Evolutionary conservation across 1,140 invertebrate species (phyloP).

Genomic region (Plutomurus gul): DNA sequence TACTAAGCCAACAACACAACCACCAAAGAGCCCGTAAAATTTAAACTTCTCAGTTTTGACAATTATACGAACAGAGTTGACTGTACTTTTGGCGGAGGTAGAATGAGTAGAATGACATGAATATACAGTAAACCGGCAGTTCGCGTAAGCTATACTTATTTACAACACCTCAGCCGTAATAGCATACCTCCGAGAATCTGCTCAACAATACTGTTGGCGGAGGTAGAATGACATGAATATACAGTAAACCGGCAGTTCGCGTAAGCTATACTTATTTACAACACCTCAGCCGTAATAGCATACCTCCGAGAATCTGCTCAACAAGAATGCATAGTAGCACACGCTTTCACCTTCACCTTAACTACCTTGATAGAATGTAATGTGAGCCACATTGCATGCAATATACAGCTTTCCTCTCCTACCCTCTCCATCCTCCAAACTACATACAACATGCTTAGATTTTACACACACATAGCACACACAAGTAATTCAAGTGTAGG

Average conservation of each 20-base stretch:
- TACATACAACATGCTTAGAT: not conserved
- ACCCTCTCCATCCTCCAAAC: not conserved
- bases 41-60: not conserved
- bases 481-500: not conserved
- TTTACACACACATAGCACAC: not conserved
- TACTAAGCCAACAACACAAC: no score
- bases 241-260: no score
- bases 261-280: not conserved
- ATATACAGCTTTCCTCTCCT: slow-evolving; percentile 14
- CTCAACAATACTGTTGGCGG: no score
- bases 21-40: not conserved
- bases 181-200: not conserved
- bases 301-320: not conserved
- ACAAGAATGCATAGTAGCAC: no score
- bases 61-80: no score
- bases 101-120: not conserved
- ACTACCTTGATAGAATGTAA: slow-evolving; percentile 13
- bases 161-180: no score
- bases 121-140: no score
- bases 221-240: not conserved
- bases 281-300: no score
- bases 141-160: not conserved
- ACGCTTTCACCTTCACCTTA: slow-evolving; percentile 23
- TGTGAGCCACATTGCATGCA: slow-evolving; percentile 3
- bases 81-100: no score